Evolutionary conservation across 2,797 vertebrate genomes (phyloP).

Genomic region (Fundulus diaphanus): DNA sequence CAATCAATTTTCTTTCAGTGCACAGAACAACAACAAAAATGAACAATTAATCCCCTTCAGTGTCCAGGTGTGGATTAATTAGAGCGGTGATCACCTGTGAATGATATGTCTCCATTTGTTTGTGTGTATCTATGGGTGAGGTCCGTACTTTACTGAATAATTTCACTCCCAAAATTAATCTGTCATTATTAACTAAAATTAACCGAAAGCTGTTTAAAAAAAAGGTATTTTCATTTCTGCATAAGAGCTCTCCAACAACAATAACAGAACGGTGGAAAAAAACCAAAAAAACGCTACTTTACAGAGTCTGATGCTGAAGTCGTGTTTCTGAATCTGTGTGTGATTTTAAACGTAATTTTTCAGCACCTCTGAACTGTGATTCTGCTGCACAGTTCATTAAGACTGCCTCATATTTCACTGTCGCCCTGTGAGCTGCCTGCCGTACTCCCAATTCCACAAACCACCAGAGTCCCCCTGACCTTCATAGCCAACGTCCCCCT

Average conservation of each 20-base stretch:
- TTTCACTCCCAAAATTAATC: background rate
- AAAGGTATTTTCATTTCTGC: background rate
- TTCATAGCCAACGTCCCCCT: conserved; percentile 45
- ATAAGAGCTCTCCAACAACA: too few relatives aligned
- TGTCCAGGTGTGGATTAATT: too few relatives aligned
- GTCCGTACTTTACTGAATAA: background rate
- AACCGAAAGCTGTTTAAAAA: background rate
- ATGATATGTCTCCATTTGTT: background rate
- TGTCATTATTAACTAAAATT: background rate
- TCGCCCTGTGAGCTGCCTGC: conserved; percentile 26
- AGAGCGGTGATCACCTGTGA: too few relatives aligned
- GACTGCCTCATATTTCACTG: conserved; percentile 54
- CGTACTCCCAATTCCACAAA: conserved; percentile 32
- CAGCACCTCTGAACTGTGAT: conserved; percentile 53
- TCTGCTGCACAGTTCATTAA: conserved; percentile 58
- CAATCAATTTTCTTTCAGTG: too few relatives aligned
- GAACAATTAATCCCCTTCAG: too few relatives aligned
- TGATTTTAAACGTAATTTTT: conserved; percentile 45
- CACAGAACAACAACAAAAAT: too few relatives aligned
- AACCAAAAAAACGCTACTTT: too few relatives aligned
- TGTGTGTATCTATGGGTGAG: background rate
- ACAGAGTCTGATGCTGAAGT: conserved; percentile 7
- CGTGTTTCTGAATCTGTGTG: conserved; percentile 10
- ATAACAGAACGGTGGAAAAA: too few relatives aligned
- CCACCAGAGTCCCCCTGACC: conserved; percentile 45